Percentiles rank a stretch among this genome's conserved stretches.
phyloP scores from a whole-genome alignment of 2,888 invertebrate genomes.

The Drosophila pseudotalamancana region DNA sequence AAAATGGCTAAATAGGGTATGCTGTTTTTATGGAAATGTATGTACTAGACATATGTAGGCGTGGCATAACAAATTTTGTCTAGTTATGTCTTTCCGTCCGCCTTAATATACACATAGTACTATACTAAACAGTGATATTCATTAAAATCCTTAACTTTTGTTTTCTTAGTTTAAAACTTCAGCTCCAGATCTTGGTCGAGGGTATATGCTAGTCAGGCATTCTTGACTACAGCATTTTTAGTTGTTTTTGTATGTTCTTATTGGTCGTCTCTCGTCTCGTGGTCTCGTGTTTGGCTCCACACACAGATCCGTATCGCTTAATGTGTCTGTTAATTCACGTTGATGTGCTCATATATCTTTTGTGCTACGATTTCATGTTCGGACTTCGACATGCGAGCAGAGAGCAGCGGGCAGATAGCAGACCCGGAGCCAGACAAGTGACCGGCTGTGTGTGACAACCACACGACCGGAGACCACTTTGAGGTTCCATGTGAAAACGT shows the following conservation, averaged over 20 bases:
- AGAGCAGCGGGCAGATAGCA: constrained; percentile 15
- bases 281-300: constrained; percentile 60
- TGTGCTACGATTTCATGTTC: constrained; percentile 70
- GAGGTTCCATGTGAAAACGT: constrained; percentile 59
- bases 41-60: no score
- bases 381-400: constrained; percentile 59
- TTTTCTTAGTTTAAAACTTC: no score
- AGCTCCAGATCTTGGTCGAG: no score
- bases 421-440: constrained; percentile 29
- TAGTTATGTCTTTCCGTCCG: no score
- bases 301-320: constrained; percentile 74
- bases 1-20: no score
- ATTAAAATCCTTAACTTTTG: no score
- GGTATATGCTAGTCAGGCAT: no score
- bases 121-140: no score
- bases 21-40: no score
- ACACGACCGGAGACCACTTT: constrained; percentile 42
- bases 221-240: no score
- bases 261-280: constrained; percentile 29
- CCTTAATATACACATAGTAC: no score
- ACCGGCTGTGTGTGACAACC: constrained; percentile 41
- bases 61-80: no score
- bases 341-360: constrained; percentile 79
- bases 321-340: constrained; percentile 80
- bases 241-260: constrained; percentile 8